phyloP scores from a whole-genome alignment of 2,113 vertebrate genomes.

The Heloderma charlesbogerti region DNA sequence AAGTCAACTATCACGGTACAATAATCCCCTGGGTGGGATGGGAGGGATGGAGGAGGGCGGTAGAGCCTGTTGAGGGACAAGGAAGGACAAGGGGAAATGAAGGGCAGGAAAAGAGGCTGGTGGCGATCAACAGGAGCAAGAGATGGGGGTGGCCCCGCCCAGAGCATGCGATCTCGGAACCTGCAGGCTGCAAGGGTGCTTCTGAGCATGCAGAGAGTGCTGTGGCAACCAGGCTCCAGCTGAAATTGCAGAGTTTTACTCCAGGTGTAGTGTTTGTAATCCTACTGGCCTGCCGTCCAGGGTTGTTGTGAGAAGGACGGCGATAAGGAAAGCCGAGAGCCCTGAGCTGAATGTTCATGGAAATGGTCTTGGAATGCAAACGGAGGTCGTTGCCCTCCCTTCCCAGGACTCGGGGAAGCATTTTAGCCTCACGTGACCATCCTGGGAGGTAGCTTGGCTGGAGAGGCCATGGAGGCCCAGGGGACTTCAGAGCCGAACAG shows the following conservation, averaged over 20 bases:
- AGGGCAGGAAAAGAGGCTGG: no score
- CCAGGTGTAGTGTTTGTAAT: no score
- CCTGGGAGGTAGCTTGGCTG: no score
- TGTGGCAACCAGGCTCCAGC: neutral
- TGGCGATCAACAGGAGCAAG: neutral
- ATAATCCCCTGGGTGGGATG: neutral
- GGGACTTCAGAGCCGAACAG: no score
- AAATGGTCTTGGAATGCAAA: neutral
- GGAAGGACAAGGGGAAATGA: neutral
- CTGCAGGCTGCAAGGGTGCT: neutral
- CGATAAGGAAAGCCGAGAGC: neutral
- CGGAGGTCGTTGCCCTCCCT: neutral
- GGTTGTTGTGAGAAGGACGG: neutral
- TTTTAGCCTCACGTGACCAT: no score
- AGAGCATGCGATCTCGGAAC: neutral
- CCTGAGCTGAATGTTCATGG: neutral
- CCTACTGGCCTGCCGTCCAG: neutral
- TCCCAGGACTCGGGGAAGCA: no score
- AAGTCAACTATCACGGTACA: conserved; percentile 75
- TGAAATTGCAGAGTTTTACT: neutral
- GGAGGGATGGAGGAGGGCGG: accelerated
- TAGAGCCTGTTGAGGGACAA: neutral
- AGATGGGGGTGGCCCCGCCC: no score
- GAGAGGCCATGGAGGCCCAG: no score
- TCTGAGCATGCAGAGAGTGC: neutral